Percentiles rank a stretch among this genome's conserved stretches.
phyloP scores from a whole-genome alignment of 2,113 vertebrate species.

The Hymenochirus boettgeri region DNA sequence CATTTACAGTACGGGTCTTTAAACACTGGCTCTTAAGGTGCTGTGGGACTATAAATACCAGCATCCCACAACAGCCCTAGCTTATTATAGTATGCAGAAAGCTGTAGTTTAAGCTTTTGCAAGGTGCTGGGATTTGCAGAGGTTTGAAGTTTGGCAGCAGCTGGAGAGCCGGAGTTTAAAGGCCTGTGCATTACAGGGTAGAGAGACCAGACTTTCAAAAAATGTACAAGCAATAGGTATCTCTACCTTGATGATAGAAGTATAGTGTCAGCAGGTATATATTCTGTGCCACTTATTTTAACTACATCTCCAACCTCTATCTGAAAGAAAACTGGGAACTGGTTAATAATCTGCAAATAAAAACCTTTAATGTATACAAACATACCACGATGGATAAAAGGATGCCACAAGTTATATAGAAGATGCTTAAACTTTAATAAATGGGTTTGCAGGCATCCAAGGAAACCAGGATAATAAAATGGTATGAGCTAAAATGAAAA shows the following conservation, averaged over 20 bases:
- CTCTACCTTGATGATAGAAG: constrained; percentile 96
- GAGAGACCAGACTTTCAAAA: constrained; percentile 72
- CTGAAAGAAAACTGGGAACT: constrained; percentile 93
- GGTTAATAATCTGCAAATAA: constrained; percentile 69
- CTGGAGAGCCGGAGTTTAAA: not conserved
- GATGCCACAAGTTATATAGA: not conserved
- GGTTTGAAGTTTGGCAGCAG: not conserved
- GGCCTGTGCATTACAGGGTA: constrained; percentile 60
- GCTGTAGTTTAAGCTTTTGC: too few relatives aligned
- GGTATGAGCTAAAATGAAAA: too few relatives aligned
- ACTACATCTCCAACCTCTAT: constrained; percentile 96
- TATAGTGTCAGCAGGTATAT: constrained; percentile 91
- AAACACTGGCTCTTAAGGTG: not conserved
- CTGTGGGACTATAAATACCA: not conserved
- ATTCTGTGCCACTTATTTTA: constrained; percentile 95
- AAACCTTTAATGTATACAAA: constrained; percentile 49
- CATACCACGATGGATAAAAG: constrained; percentile 29
- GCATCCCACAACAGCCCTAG: too few relatives aligned
- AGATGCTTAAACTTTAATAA: too few relatives aligned
- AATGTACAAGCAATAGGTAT: constrained; percentile 68
- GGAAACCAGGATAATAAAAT: too few relatives aligned
- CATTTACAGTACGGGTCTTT: constrained; percentile 7
- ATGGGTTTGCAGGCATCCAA: not conserved
- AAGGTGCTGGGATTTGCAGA: too few relatives aligned
- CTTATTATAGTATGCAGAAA: too few relatives aligned